These are phyloP conservation scores for Hypotaenidia okinawae DNA, from an alignment of 2,797 vertebrate genomes.

Conservation along the genomic window DNA sequence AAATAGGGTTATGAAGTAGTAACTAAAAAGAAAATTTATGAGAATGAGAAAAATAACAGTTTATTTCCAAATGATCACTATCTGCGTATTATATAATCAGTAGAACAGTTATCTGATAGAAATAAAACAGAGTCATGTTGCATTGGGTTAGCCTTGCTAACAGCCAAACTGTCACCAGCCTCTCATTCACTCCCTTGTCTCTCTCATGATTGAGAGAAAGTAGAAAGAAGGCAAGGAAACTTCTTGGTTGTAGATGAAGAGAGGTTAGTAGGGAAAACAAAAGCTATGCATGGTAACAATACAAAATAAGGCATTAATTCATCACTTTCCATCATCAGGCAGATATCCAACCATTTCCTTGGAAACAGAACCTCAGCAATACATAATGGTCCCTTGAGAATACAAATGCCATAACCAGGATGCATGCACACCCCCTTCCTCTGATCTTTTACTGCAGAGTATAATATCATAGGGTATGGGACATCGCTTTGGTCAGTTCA, in stretches of 20 bases:
- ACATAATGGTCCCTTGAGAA: not conserved
- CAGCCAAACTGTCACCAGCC: not conserved
- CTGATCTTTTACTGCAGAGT: not conserved
- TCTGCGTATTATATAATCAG: not conserved
- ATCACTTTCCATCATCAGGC: not conserved
- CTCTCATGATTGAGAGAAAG: not conserved
- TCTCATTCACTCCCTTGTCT: not conserved
- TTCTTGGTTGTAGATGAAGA: not conserved
- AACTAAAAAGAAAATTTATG: not conserved
- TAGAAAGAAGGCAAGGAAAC: not conserved
- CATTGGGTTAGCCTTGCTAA: not conserved
- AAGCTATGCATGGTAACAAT: not conserved
- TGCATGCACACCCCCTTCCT: not conserved
- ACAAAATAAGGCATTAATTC: not conserved
- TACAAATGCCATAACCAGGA: not conserved
- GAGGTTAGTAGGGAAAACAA: not conserved
- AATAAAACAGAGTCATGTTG: not conserved
- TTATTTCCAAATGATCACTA: not conserved
- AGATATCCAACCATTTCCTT: not conserved
- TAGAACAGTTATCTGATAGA: not conserved
- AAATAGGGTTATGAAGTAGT: not conserved
- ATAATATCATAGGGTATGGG: accelerated
- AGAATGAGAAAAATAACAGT: not conserved
- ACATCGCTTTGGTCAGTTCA: not conserved
- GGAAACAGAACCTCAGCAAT: not conserved